These are phyloP conservation scores for Acrocyrtus sp. DNA, from an alignment of 2,888 invertebrate species.

Conservation along the genomic window DNA sequence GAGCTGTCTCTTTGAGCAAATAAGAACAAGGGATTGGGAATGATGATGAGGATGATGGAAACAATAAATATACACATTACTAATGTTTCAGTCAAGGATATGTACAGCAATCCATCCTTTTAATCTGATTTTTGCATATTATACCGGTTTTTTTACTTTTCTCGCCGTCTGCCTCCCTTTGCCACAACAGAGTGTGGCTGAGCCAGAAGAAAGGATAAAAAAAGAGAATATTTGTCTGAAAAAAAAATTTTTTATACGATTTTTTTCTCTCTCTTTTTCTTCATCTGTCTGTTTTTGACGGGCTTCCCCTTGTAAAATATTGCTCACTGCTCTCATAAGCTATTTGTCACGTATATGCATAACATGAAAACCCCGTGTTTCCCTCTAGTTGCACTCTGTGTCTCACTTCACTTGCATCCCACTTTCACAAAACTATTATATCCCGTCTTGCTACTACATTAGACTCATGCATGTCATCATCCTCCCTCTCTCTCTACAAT, in stretches of 20 bases:
- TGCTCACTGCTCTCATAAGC: conserved; percentile 46
- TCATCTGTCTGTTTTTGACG: conserved; percentile 51
- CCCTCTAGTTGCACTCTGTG: not conserved
- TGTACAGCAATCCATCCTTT: conserved; percentile 12
- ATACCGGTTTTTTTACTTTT: conserved; percentile 38
- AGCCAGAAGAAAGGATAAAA: no score
- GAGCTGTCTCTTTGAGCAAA: conserved; percentile 34
- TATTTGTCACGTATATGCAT: conserved; percentile 52
- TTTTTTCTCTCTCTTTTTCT: conserved; percentile 27
- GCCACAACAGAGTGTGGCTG: no score
- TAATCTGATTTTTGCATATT: conserved; percentile 37
- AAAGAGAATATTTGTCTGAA: not conserved
- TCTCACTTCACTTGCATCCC: not conserved
- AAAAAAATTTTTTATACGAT: conserved; percentile 11
- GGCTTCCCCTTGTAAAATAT: conserved; percentile 43
- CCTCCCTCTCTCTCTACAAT: conserved; percentile 29
- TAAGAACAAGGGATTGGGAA: conserved; percentile 6
- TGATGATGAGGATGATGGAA: no score
- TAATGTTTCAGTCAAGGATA: no score
- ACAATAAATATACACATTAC: no score
- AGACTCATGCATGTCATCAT: conserved; percentile 32
- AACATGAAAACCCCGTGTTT: not conserved
- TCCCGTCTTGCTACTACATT: not conserved
- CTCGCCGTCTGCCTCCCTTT: not conserved
- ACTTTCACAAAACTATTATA: not conserved